These are phyloP conservation scores for Thalassoma bifasciatum DNA, from an alignment of 2,113 vertebrate species.

Conservation along the genomic window DNA sequence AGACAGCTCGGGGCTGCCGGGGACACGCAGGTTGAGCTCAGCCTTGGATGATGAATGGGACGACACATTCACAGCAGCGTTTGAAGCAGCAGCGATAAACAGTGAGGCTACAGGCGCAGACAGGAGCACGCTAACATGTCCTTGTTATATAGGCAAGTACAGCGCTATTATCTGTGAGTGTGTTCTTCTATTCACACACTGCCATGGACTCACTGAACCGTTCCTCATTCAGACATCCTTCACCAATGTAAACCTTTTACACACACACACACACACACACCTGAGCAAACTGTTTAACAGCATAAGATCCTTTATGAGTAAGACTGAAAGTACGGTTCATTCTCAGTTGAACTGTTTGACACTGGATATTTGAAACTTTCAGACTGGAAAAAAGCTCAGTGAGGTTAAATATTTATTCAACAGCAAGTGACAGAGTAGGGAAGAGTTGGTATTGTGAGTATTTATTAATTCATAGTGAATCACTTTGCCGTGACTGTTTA, in stretches of 20 bases:
- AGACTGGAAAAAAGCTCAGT: too few species aligned
- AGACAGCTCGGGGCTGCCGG: conserved; percentile 36
- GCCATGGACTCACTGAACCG: background rate
- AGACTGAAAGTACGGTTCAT: background rate
- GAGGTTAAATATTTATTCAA: too few species aligned
- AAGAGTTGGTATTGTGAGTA: too few species aligned
- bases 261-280: background rate
- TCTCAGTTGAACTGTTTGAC: background rate
- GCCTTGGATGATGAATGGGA: conserved; percentile 67
- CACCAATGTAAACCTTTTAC: background rate
- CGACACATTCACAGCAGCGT: conserved; percentile 48
- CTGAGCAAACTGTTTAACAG: too few species aligned
- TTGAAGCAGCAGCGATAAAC: conserved; percentile 63
- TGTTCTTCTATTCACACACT: conserved; percentile 4
- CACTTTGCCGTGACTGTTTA: too few species aligned
- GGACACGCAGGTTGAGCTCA: conserved; percentile 1
- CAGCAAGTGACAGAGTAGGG: too few species aligned
- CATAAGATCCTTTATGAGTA: too few species aligned
- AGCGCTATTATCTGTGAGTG: conserved; percentile 24
- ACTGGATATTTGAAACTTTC: too few species aligned
- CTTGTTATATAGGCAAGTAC: conserved; percentile 39
- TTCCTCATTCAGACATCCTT: conserved; percentile 12
- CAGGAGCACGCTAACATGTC: conserved; percentile 52
- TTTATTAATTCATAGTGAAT: too few species aligned
- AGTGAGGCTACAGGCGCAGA: conserved; percentile 37